phyloP scores from a whole-genome alignment of 2,113 vertebrate species.

The Furnarius figulus region DNA sequence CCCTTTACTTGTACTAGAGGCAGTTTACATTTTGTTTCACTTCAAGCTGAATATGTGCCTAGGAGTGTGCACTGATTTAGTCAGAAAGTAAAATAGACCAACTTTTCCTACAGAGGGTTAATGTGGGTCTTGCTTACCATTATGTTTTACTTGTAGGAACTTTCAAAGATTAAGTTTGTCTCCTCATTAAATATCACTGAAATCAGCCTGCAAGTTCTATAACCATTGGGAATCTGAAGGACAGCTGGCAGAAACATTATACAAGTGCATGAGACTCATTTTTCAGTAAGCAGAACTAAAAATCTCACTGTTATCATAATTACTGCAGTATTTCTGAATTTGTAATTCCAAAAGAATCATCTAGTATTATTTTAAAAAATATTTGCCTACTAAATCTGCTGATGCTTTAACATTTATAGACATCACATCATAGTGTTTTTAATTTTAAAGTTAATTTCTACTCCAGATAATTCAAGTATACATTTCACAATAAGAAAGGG shows the following conservation, averaged over 20 bases:
- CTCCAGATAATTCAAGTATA: background rate
- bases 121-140: background rate
- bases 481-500: background rate
- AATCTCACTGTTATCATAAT: background rate
- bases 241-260: background rate
- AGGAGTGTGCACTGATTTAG: background rate
- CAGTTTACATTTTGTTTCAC: background rate
- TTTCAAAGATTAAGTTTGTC: background rate
- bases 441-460: background rate
- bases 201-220: background rate
- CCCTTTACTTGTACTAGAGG: background rate
- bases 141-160: background rate
- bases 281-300: background rate
- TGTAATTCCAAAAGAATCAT: background rate
- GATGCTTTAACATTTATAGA: background rate
- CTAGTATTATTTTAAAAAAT: background rate
- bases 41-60: background rate
- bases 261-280: background rate
- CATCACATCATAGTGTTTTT: background rate
- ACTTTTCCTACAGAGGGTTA: background rate
- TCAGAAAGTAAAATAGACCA: accelerated
- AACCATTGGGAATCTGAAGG: background rate
- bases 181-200: background rate
- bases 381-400: background rate
- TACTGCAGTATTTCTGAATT: background rate